These are phyloP conservation scores for Apantesis nais DNA, from an alignment of 2,888 invertebrate species.

Conservation along the genomic window DNA sequence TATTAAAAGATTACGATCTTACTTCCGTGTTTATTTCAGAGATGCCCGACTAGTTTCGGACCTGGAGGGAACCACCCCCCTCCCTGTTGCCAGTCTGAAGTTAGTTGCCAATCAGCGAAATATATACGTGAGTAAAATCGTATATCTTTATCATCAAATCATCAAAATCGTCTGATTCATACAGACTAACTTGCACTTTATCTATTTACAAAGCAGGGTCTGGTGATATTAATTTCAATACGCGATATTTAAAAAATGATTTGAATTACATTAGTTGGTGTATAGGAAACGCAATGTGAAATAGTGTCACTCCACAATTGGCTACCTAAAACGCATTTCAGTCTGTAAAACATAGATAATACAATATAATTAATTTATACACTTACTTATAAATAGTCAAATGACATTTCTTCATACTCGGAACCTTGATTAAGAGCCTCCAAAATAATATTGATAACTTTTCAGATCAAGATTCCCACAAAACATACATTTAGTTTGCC, in stretches of 20 bases:
- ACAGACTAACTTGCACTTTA: neutral
- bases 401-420: constrained; percentile 2
- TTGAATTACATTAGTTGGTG: constrained; percentile 9
- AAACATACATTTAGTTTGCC: neutral
- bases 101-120: neutral
- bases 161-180: neutral
- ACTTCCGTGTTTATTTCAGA: neutral
- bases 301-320: constrained; percentile 21
- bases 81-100: neutral
- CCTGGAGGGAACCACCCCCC: too few relatives aligned
- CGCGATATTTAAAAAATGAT: neutral
- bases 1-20: neutral
- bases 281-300: constrained; percentile 15
- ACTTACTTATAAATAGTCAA: constrained; percentile 7
- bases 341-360: constrained; percentile 64
- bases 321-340: constrained; percentile 55
- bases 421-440: neutral
- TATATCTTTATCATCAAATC: too few relatives aligned
- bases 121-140: neutral
- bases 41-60: neutral
- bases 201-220: neutral
- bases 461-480: neutral
- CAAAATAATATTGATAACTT: neutral
- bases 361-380: constrained; percentile 42
- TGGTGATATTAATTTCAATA: neutral